Evolutionary conservation across 2,888 invertebrate species (phyloP), one percentile per base, ranked within the genome.

Genomic region (Luperina nickerlii): DNA sequence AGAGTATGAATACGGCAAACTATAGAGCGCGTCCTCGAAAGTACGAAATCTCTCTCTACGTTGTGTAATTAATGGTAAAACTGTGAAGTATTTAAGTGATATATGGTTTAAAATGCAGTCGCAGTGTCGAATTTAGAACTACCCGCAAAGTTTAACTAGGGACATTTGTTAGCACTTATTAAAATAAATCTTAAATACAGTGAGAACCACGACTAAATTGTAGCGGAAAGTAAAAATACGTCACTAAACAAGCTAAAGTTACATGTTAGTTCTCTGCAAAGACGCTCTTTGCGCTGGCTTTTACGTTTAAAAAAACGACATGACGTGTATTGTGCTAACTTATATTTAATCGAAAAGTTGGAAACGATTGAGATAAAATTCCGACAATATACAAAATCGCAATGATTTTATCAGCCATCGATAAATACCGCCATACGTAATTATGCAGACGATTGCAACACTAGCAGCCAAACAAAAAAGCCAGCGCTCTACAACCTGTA

Each of bases 401-500:
- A 5, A 0, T 5, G 18, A 42, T 51, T 38, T 15, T 74, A 11
- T 75, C 24, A 32, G 13, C 5, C 11, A 76, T 65, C 32, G 45
- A 57, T 6, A 20, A 45, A 20, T 38, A n/a, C 20, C 27, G 24
- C 0, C 18, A 65, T 27, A 27, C 32, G n/a, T 11, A 20, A 42
- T 24, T 42, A 60, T n/a, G 8, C 15, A 57, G 2, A 27, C 18
- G 2, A 48, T 6, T 27, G 38, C 38, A 82, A 70, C n/a, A 71
- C 13, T 7, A 65, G 27, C 8, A 48, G 24, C 2, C 8, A 27
- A 70, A 65, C 45, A 57, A 83, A 83, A 86, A 86, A 84, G 72
- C 69, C 72, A 77, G 75, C 74, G 85, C 71, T 85, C 84, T 87
- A 88, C 68, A 88, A 79, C 74, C 71, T 42, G 42, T 69, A 76